These are phyloP conservation scores for Discoglossus pictus DNA, from an alignment of 2,797 vertebrate species.

Conservation along the genomic window DNA sequence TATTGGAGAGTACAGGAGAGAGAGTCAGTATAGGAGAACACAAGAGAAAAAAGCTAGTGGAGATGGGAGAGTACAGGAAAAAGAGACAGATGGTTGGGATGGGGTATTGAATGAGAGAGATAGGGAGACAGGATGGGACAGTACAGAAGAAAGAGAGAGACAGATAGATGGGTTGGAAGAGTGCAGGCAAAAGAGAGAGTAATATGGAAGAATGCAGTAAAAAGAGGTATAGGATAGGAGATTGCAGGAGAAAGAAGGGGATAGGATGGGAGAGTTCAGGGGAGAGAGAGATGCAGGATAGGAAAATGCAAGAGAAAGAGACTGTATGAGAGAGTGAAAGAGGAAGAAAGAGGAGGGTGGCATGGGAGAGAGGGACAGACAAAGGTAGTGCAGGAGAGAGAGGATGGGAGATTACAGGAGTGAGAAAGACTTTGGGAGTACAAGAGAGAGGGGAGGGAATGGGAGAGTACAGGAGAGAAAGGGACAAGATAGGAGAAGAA, in stretches of 20 bases:
- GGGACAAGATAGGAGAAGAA: not conserved
- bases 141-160: not conserved
- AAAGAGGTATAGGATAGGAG: no score
- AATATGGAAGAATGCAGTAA: no score
- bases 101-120: not conserved
- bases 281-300: not conserved
- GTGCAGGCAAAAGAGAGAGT: no score
- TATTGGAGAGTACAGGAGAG: not conserved
- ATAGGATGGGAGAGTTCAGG: accelerated
- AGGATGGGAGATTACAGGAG: no score
- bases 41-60: not conserved
- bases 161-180: not conserved
- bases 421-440: no score
- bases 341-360: no score
- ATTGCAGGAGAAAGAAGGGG: no score
- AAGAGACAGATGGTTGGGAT: not conserved
- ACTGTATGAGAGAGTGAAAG: no score
- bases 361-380: no score
- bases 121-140: not conserved
- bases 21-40: not conserved
- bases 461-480: not conserved
- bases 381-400: no score
- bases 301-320: no score
- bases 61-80: not conserved
- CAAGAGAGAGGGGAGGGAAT: not conserved